phyloP scores from a whole-genome alignment of 2,888 invertebrate genomes.

The Patella caerulea region DNA sequence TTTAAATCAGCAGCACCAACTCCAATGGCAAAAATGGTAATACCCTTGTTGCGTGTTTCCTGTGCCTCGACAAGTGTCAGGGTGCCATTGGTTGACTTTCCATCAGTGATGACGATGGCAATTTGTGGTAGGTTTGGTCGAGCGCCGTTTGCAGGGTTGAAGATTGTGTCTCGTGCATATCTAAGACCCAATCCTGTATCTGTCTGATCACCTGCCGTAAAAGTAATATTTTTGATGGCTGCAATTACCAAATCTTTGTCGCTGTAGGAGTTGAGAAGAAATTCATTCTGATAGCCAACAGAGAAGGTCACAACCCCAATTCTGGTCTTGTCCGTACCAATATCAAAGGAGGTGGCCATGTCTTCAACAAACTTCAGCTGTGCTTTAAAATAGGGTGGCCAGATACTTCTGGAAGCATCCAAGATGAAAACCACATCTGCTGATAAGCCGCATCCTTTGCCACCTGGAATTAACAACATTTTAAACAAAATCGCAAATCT shows the following conservation, averaged over 20 bases:
- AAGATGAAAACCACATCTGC: conserved; percentile 26
- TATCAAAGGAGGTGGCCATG: conserved; percentile 17
- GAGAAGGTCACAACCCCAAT: conserved; percentile 42
- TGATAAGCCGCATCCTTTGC: conserved; percentile 26
- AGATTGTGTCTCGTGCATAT: conserved; percentile 28
- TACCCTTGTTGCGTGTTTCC: conserved; percentile 24
- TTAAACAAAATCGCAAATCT: no score
- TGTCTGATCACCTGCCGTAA: conserved; percentile 25
- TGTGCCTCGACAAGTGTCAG: conserved; percentile 30
- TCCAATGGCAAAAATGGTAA: conserved; percentile 42
- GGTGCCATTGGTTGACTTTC: conserved; percentile 36
- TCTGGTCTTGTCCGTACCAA: conserved; percentile 29
- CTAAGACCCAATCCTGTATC: conserved; percentile 36
- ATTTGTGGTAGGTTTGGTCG: conserved; percentile 33
- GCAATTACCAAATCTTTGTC: not conserved
- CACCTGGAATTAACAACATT: not conserved
- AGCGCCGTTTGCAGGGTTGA: conserved; percentile 24
- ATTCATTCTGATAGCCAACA: conserved; percentile 25
- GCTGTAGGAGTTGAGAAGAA: conserved; percentile 25
- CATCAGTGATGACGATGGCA: conserved; percentile 43
- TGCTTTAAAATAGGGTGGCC: conserved; percentile 2
- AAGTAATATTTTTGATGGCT: conserved; percentile 8
- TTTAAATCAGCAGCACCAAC: conserved; percentile 34
- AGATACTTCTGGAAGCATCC: conserved; percentile 29
- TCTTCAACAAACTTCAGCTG: conserved; percentile 24